Percentiles rank a stretch among this genome's conserved stretches.
Evolutionary conservation across 2,797 vertebrate genomes (phyloP).

Genomic region (Harpagifer antarcticus): DNA sequence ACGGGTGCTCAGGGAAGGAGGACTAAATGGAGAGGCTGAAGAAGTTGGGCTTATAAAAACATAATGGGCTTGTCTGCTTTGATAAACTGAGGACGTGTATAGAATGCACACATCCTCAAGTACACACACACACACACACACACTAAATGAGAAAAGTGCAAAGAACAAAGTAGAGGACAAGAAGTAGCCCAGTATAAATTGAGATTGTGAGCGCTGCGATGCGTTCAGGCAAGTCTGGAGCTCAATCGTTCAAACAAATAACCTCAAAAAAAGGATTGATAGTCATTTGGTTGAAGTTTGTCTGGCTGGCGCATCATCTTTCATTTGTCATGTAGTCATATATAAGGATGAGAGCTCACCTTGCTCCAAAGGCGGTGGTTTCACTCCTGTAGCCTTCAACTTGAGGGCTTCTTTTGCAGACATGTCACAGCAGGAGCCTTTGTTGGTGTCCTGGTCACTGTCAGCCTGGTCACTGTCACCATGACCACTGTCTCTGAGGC

Average conservation of each 20-base stretch:
- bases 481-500: constrained; percentile 99
- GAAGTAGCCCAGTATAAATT: constrained; percentile 61
- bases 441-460: constrained; percentile 99
- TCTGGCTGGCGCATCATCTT: constrained; percentile 15
- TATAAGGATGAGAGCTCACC: constrained; percentile 87
- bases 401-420: constrained; percentile 99
- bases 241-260: constrained; percentile 52
- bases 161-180: constrained; percentile 61
- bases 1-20: constrained; percentile 75
- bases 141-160: constrained; percentile 63
- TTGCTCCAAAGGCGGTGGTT: constrained; percentile 96
- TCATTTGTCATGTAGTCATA: constrained; percentile 34
- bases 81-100: constrained; percentile 82
- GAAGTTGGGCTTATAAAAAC: constrained; percentile 89
- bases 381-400: constrained; percentile 95
- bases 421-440: constrained; percentile 99
- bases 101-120: constrained; percentile 74
- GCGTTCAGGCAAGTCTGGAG: constrained; percentile 51
- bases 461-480: constrained; percentile 99
- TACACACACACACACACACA: constrained; percentile 45
- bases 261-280: constrained; percentile 32
- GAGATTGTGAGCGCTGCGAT: constrained; percentile 39
- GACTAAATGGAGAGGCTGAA: constrained; percentile 87
- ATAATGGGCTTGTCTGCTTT: constrained; percentile 87
- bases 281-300: constrained; percentile 21